Evolutionary conservation across 2,888 invertebrate genomes (phyloP).

Genomic region (Sarcophaga rosellei): DNA sequence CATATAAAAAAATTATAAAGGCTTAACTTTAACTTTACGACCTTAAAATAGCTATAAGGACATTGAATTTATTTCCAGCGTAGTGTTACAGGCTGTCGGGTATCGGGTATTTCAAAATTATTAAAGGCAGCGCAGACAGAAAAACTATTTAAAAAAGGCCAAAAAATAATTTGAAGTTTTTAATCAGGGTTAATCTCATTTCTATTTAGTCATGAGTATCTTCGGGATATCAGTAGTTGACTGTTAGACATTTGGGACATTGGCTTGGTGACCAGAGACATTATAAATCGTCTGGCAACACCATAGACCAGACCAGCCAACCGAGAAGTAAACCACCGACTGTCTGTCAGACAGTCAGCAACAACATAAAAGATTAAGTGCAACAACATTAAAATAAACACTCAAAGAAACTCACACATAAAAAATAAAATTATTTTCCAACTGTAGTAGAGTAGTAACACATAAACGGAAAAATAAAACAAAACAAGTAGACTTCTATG

Average conservation of each 20-base stretch:
- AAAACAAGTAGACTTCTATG: background rate
- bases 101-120: constrained; percentile 2
- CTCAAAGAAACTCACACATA: background rate
- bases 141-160: no score
- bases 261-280: no score
- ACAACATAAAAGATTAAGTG: constrained; percentile 44
- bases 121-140: no score
- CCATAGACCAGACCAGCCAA: background rate
- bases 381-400: constrained; percentile 28
- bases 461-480: background rate
- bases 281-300: background rate
- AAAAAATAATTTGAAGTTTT: no score
- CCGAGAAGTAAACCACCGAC: background rate
- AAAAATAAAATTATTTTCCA: constrained; percentile 42
- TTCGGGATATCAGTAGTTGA: no score
- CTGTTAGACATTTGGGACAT: no score
- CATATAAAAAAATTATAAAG: no score
- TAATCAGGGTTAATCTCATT: no score
- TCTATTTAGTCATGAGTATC: no score
- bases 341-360: constrained; percentile 28
- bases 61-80: no score
- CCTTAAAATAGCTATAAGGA: no score
- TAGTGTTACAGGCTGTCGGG: constrained; percentile 2
- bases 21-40: no score
- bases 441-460: constrained; percentile 49